phyloP scores from a whole-genome alignment of 2,888 invertebrate genomes.

The Drosophila anomelani region DNA sequence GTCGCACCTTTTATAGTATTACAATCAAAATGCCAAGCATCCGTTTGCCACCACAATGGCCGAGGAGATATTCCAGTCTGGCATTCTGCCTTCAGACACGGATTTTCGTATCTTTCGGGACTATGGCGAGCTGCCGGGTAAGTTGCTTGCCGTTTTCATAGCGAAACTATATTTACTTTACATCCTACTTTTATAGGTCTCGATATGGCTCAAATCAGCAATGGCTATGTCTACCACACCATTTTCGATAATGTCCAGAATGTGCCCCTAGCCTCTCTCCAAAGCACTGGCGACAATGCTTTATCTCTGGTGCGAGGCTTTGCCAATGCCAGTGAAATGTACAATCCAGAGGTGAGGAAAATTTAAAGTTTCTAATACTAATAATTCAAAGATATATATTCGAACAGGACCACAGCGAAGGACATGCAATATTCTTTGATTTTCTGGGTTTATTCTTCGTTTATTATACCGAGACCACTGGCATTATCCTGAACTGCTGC shows the following conservation, averaged over 20 bases:
- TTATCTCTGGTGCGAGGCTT: slow-evolving; percentile 86
- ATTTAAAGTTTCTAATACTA: neutral
- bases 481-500: slow-evolving; percentile 82
- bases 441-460: slow-evolving; percentile 89
- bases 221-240: slow-evolving; percentile 92
- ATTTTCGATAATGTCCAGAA: slow-evolving; percentile 87
- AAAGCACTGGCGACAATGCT: slow-evolving; percentile 90
- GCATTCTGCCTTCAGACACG: slow-evolving; percentile 88
- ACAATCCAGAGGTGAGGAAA: slow-evolving; percentile 69
- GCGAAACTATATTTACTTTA: neutral
- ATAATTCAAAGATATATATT: neutral
- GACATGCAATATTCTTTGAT: slow-evolving; percentile 89
- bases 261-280: slow-evolving; percentile 88
- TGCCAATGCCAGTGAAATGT: slow-evolving; percentile 84
- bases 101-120: slow-evolving; percentile 89
- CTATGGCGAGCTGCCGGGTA: slow-evolving; percentile 87
- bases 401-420: slow-evolving; percentile 81
- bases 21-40: slow-evolving; percentile 85
- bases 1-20: slow-evolving; percentile 80
- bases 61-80: slow-evolving; percentile 88
- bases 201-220: slow-evolving; percentile 90
- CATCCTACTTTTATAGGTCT: slow-evolving; percentile 85
- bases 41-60: slow-evolving; percentile 87
- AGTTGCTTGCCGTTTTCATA: neutral
- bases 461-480: slow-evolving; percentile 86